Evolutionary conservation across 64 coral and sea anemone species (phyloP).

Genomic region (Montipora sp.): DNA sequence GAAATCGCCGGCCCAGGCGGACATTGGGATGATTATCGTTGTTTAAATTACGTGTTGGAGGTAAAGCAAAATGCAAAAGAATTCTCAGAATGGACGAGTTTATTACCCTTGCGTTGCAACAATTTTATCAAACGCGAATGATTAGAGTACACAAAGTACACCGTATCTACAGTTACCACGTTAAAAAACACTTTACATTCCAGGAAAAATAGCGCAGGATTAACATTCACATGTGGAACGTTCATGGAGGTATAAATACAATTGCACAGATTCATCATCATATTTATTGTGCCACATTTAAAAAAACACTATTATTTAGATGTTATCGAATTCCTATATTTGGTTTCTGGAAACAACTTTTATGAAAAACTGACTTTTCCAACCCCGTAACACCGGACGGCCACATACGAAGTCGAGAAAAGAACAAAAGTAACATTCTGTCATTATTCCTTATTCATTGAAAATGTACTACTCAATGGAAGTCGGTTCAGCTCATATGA

Average conservation of each 20-base stretch:
- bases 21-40: no score
- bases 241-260: slow-evolving; percentile 37
- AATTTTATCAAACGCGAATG: slow-evolving; percentile 28
- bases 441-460: no score
- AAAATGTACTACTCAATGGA: no score
- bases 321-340: background rate
- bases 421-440: background rate
- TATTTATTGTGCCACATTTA: background rate
- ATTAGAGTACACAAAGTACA: background rate
- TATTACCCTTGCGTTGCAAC: slow-evolving; percentile 35
- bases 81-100: slow-evolving; percentile 20
- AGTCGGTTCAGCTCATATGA: no score
- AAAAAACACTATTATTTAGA: slow-evolving; percentile 9
- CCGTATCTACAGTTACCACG: background rate
- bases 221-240: slow-evolving; percentile 13
- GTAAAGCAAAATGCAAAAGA: no score
- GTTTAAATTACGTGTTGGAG: no score
- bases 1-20: no score
- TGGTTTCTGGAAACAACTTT: background rate
- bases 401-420: background rate
- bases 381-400: background rate
- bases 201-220: slow-evolving; percentile 11
- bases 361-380: slow-evolving; percentile 11
- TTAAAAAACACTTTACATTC: slow-evolving; percentile 28
- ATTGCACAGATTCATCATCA: slow-evolving; percentile 8